These are phyloP conservation scores for Antheraea mylitta DNA, from an alignment of 1,140 invertebrate genomes.

Conservation along the genomic window DNA sequence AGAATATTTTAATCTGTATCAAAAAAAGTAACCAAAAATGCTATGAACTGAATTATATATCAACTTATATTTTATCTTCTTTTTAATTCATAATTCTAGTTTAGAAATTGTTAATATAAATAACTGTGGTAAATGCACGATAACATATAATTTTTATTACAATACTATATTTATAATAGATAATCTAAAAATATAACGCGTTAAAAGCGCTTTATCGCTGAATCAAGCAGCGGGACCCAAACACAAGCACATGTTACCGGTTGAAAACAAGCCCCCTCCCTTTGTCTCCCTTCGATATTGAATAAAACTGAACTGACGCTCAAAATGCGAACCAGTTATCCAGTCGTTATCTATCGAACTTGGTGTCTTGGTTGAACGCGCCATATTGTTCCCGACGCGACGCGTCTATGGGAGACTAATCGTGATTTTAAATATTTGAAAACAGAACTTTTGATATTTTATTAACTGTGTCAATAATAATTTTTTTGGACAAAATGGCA, in stretches of 20 bases:
- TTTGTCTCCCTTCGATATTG: slow-evolving; percentile 22
- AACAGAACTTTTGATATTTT: neutral
- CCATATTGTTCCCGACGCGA: neutral
- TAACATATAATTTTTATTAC: too few species aligned
- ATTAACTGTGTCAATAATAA: neutral
- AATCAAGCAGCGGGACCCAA: slow-evolving; percentile 18
- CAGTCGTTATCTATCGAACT: slow-evolving; percentile 28
- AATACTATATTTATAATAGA: too few species aligned
- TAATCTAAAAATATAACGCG: too few species aligned
- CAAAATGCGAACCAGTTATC: slow-evolving; percentile 35
- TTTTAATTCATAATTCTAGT: too few species aligned
- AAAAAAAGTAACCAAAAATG: too few species aligned
- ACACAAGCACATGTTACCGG: slow-evolving; percentile 40
- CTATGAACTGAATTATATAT: too few species aligned
- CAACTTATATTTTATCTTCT: too few species aligned
- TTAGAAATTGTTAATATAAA: too few species aligned
- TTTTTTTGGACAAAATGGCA: slow-evolving; percentile 47
- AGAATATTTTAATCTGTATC: too few species aligned
- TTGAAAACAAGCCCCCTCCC: slow-evolving; percentile 34
- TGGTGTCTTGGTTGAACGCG: slow-evolving; percentile 7
- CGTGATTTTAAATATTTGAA: slow-evolving; percentile 2
- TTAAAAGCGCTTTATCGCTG: slow-evolving; percentile 17
- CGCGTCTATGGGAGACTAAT: neutral
- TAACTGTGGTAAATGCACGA: too few species aligned
- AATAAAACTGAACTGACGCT: slow-evolving; percentile 51